phyloP scores from a whole-genome alignment of 2,113 vertebrate species.

The Erythrolamprus reginae region DNA sequence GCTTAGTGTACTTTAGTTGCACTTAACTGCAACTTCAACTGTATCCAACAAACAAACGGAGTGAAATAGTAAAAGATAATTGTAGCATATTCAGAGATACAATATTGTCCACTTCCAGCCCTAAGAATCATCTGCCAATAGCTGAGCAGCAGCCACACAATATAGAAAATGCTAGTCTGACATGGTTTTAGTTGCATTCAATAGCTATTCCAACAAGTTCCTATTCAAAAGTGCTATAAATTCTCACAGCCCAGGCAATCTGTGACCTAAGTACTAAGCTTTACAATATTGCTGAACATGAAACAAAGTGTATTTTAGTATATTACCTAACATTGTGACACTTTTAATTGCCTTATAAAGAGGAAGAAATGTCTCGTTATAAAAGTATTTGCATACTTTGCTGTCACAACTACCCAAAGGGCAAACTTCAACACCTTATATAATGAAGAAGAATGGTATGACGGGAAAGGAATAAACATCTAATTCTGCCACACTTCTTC shows the following conservation, averaged over 20 bases:
- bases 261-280: not conserved
- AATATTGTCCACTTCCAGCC: not conserved
- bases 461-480: not conserved
- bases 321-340: not conserved
- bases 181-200: not conserved
- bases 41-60: not conserved
- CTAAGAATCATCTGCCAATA: not conserved
- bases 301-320: not conserved
- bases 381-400: not conserved
- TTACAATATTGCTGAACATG: not conserved
- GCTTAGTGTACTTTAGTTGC: not conserved
- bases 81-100: not conserved
- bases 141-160: not conserved
- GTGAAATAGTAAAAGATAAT: not conserved
- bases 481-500: not conserved
- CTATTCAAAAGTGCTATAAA: not conserved
- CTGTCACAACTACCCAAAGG: not conserved
- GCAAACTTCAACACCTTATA: not conserved
- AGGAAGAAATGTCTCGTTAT: not conserved
- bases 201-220: not conserved
- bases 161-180: not conserved
- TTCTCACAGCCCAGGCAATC: not conserved
- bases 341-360: not conserved
- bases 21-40: not conserved
- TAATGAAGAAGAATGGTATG: not conserved